Base-by-base conservation (phyloP, 2,888 invertebrate species). In the Punctoribates punctum region DNA sequence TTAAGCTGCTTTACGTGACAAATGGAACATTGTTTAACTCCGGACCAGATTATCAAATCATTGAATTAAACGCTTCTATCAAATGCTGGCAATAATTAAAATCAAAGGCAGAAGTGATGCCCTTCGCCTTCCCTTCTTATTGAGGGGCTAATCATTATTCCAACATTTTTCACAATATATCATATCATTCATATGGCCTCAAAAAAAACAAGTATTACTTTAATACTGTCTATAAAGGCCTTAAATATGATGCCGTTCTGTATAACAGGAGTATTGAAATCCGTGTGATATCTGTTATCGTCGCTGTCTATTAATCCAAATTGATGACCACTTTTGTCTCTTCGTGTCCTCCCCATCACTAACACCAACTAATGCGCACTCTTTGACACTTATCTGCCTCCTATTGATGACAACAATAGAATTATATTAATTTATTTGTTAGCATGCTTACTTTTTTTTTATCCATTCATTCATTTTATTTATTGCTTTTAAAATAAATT, bases 291-390 rank as follows among this genome's bases (percentile, higher is more conserved):
- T 65, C 65, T 29, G 65, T 60, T 60, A 60, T 15, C 60, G 25
- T 60, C 60, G 8, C 34, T 65, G 34, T 65, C 65, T 2, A 5
- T 17, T 65, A 65, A 65, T 65, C 65, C 65, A 65, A 65, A 65
- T 65, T 65, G 65, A 65, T 65, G 65, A 34, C 65, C 65, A 65
- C 60, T 62, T 65, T 65, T 65, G 65, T 65, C 65, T 65, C 34
- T 29, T 6, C 65, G 17, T 65, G 65, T 65, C 65, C 15, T 65
- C n/a, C 60, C 60, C 25, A 25, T 23, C 6, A 60, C 15, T 23
- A 23, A n/a, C n/a, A n/a, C n/a, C n/a, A n/a, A n/a, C n/a, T n/a
- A n/a, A n/a, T n/a, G 23, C 60, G 4, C 17, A 34, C 34, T 25
- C 65, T 65, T 65, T 65, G 65, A 65, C 65, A 65, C 29, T 17